Conservation (phyloP, 2,113 vertebrate genomes). For the Myxocyprinus asiaticus region DNA sequence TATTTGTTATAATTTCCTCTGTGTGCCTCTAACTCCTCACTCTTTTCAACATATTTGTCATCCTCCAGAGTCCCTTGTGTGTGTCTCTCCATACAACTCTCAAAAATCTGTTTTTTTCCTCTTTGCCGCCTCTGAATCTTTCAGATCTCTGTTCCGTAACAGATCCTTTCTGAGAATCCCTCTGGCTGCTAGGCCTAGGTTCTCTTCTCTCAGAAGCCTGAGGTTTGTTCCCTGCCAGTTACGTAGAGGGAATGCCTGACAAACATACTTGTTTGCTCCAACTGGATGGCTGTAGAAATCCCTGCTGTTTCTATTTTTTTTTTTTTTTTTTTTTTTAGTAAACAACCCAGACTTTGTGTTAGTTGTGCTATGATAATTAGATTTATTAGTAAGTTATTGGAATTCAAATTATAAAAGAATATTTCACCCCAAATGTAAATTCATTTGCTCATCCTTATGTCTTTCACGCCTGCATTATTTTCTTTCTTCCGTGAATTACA, state of each 20-base stretch:
- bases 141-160: constrained; percentile 94
- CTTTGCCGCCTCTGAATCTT: constrained; percentile 61
- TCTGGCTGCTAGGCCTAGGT: constrained; percentile 91
- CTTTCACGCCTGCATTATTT: too few species aligned
- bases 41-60: background rate
- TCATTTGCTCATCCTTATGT: too few species aligned
- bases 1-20: constrained; percentile 23
- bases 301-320: constrained; percentile 25
- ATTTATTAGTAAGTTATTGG: background rate
- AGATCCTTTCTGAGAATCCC: constrained; percentile 95
- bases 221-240: constrained; percentile 84
- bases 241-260: constrained; percentile 44
- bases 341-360: background rate
- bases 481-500: too few species aligned
- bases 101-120: constrained; percentile 60
- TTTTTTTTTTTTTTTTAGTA: constrained; percentile 14
- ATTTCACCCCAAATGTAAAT: too few species aligned
- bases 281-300: constrained; percentile 45
- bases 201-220: constrained; percentile 97
- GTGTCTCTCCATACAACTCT: constrained; percentile 42
- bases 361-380: background rate
- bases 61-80: background rate
- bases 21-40: background rate
- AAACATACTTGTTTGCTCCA: constrained; percentile 46
- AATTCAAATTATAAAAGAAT: too few species aligned